Conservation (phyloP, 1,140 invertebrate genomes). For the Hyphantria cunea region DNA sequence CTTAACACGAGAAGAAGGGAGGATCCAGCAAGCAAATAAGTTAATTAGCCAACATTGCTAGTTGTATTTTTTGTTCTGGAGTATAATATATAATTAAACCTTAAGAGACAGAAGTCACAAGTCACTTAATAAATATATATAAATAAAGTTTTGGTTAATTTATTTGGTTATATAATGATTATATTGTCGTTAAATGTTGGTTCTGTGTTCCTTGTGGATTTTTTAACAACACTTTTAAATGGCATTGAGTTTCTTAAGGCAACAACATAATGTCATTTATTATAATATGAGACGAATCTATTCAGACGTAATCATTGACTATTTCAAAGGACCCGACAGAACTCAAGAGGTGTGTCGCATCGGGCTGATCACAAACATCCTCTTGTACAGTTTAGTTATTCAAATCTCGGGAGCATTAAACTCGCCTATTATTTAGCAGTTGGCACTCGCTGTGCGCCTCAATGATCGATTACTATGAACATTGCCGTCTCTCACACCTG, state of each 20-base stretch:
- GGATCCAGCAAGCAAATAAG: no score
- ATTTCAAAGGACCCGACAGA: conserved; percentile 21
- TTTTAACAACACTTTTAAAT: conserved; percentile 2
- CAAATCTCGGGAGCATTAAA: conserved; percentile 31
- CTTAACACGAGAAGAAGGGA: no score
- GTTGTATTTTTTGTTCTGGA: no score
- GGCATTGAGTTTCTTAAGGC: conserved; percentile 18
- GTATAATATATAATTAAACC: no score
- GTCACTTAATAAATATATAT: no score
- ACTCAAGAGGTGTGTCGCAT: conserved; percentile 27
- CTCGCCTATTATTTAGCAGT: conserved; percentile 24
- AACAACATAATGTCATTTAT: conserved; percentile 9
- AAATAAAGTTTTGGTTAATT: no score
- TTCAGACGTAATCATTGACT: conserved; percentile 27
- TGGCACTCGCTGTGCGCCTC: conserved; percentile 24
- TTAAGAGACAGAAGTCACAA: no score
- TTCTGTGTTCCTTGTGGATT: not conserved
- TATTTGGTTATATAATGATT: no score
- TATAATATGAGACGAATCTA: conserved; percentile 20
- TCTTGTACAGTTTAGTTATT: conserved; percentile 43
- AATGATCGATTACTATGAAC: conserved; percentile 23
- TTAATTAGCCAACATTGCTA: no score
- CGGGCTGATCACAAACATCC: conserved; percentile 35
- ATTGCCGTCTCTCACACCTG: conserved; percentile 12
- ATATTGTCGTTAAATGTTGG: no score